A percentile compares a stretch with the other conserved stretches of the same genome.
Evolutionary conservation across 2,113 vertebrate genomes (phyloP).

Genomic region (Phalacrocorax pelagicus): DNA sequence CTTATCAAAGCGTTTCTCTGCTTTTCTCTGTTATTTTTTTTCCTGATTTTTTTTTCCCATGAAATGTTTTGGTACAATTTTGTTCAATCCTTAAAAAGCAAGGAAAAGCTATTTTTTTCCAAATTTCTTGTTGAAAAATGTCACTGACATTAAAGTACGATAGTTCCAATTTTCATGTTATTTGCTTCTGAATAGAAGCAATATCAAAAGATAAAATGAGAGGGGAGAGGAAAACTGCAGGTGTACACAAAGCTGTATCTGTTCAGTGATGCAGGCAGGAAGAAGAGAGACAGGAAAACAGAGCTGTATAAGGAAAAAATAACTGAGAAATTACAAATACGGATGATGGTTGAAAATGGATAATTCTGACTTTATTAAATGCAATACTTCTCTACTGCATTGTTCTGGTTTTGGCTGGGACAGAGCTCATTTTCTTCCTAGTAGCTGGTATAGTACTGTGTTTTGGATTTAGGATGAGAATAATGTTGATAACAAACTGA

Average conservation of each 20-base stretch:
- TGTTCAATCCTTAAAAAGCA: not conserved
- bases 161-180: not conserved
- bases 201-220: not conserved
- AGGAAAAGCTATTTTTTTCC: not conserved
- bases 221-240: not conserved
- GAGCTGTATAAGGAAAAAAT: not conserved
- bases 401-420: too few relatives aligned
- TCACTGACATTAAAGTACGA: not conserved
- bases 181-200: not conserved
- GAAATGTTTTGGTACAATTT: not conserved
- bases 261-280: not conserved
- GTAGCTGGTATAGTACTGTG: too few relatives aligned
- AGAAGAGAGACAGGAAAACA: not conserved
- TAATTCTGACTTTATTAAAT: not conserved
- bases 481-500: too few relatives aligned
- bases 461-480: too few relatives aligned
- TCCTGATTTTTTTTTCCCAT: not conserved
- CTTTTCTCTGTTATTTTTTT: not conserved
- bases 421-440: too few relatives aligned
- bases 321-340: not conserved
- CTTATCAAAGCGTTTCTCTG: not conserved
- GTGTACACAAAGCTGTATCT: not conserved
- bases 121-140: not conserved
- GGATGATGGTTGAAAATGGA: not conserved
- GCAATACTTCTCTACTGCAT: not conserved